Base-by-base conservation (phyloP, 2,113 vertebrate species). In the Myotis yumanensis region DNA sequence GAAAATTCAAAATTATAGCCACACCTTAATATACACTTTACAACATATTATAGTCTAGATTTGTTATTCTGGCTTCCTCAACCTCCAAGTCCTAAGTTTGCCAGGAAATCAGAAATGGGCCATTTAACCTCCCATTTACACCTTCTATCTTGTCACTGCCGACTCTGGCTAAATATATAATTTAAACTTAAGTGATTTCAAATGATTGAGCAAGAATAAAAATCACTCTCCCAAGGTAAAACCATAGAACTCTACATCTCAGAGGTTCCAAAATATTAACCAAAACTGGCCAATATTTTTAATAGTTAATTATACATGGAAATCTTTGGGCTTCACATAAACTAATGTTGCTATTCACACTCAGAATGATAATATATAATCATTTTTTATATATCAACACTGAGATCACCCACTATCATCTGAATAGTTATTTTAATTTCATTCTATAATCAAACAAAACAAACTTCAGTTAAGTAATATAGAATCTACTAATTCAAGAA, bases 101-200 rank as follows among this genome's bases (percentile, higher is more conserved):
- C 62, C 51, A 52, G 46, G n/a, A 93, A 37, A 85, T 93, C 69
- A 71, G 64, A 96, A 86, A 93, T 10, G 69, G 51, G n/a, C 48
- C 48, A 79, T 89, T 93, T 84, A 95, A 80, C 37, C 77, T 93
- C 3, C 2, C 37, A 52, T 80, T 86, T 92, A 73, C 32, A 72
- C 43, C 37, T 89, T 69, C 73, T 79, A 59, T 79, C 37, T 96
- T 62, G 32, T 89, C 77, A 91, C 14, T 92, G 35, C 52, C 52
- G 72, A 85, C 40, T 82, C 81, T 82, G 22, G 40, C 62, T 62
- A 90, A 89, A 81, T 76, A 88, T 30, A 52, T 16, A 57, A 85
- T 62, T 96, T 82, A 83, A 81, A 95, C 52, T 51, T 96, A 82
- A 85, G 62, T 90, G 80, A 85, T 59, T 76, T 95, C 71, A 92